These are phyloP conservation scores for Corythoichthys haematopterus DNA, from an alignment of 2,113 vertebrate species.

Conservation along the genomic window DNA sequence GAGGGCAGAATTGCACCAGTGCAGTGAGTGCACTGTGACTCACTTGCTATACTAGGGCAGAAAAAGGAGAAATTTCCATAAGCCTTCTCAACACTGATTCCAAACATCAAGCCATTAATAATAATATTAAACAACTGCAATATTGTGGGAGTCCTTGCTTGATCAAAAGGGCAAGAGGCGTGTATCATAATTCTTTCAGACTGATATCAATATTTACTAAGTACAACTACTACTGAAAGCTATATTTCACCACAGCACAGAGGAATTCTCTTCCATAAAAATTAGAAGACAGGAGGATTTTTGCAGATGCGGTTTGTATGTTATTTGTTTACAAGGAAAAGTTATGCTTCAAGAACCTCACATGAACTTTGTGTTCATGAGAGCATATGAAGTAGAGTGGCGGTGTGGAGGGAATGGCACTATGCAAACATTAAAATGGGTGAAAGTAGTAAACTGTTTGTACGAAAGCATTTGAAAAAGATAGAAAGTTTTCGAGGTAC, in stretches of 20 bases:
- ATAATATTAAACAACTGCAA: neutral
- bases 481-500: too few relatives aligned
- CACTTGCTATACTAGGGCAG: slow-evolving; percentile 19
- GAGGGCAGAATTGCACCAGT: slow-evolving; percentile 16
- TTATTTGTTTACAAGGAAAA: neutral
- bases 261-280: slow-evolving; percentile 1
- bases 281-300: neutral
- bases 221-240: neutral
- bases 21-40: slow-evolving; percentile 23
- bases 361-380: neutral
- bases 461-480: too few relatives aligned
- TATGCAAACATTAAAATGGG: too few relatives aligned
- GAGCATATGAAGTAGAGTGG: neutral
- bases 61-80: slow-evolving; percentile 43
- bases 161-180: neutral
- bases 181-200: neutral
- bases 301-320: neutral
- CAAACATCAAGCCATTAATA: slow-evolving; percentile 40
- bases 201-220: neutral
- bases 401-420: too few relatives aligned
- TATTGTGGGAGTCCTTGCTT: slow-evolving; percentile 22
- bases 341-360: neutral
- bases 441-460: too few relatives aligned
- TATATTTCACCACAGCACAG: neutral
- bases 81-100: slow-evolving; percentile 33